These are phyloP conservation scores for Orestias chungarensis DNA, from an alignment of 2,797 vertebrate species.

Conservation along the genomic window DNA sequence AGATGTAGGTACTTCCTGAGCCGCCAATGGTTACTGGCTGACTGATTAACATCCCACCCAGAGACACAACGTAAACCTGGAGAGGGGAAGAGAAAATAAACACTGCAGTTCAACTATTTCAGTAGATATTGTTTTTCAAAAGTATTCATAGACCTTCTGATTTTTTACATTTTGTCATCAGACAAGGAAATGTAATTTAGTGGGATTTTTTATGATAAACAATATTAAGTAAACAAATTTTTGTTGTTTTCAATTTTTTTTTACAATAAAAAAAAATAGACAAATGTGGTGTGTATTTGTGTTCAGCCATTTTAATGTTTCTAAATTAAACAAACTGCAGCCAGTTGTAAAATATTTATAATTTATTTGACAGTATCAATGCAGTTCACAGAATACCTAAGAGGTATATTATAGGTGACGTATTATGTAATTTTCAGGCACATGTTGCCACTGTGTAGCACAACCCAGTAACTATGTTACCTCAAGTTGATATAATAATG, in stretches of 20 bases:
- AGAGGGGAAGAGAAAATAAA: not conserved
- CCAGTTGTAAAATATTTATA: no score
- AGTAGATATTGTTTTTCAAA: not conserved
- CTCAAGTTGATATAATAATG: no score
- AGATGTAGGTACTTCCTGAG: slow-evolving; percentile 87
- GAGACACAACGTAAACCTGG: slow-evolving; percentile 77
- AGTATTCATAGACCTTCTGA: not conserved
- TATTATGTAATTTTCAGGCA: no score
- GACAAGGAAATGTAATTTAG: not conserved
- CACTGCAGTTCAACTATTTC: not conserved
- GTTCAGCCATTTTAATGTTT: not conserved
- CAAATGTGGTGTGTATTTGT: not conserved
- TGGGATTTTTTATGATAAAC: not conserved
- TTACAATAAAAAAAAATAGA: no score
- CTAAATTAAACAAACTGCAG: not conserved
- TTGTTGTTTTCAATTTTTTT: not conserved
- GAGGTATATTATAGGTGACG: no score
- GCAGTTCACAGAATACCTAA: no score
- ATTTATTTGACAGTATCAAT: no score
- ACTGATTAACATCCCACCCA: slow-evolving; percentile 84
- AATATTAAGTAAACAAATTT: not conserved
- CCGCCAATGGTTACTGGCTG: slow-evolving; percentile 85
- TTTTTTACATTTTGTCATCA: not conserved
- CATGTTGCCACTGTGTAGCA: no score
- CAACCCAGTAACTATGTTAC: no score